These are phyloP conservation scores for Operophtera brumata DNA, from an alignment of 2,888 invertebrate species.

Conservation along the genomic window DNA sequence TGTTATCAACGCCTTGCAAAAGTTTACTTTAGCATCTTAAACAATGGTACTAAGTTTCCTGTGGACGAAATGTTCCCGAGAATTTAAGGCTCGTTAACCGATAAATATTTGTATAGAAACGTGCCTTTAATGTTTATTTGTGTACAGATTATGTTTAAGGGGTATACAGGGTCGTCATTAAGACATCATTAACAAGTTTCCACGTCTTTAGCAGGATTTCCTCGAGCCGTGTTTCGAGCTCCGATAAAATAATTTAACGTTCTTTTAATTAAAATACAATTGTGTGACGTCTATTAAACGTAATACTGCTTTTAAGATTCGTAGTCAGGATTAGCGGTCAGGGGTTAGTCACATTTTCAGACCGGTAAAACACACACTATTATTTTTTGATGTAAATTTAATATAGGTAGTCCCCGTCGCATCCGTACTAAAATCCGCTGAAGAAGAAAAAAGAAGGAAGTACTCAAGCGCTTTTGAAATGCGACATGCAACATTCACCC, in stretches of 20 bases:
- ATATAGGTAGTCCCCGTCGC: no score
- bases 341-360: not conserved
- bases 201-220: conserved; percentile 47
- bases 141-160: conserved; percentile 25
- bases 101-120: conserved; percentile 13
- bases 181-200: conserved; percentile 51
- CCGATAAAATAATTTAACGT: conserved; percentile 37
- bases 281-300: conserved; percentile 16
- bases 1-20: conserved; percentile 2
- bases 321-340: not conserved
- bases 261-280: conserved; percentile 30
- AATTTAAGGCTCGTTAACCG: conserved; percentile 16
- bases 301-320: not conserved
- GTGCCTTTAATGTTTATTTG: conserved; percentile 1
- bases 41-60: conserved; percentile 10
- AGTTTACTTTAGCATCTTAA: not conserved
- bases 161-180: conserved; percentile 43
- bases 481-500: no score
- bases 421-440: no score
- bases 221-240: conserved; percentile 26
- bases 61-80: not conserved
- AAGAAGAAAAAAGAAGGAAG: no score
- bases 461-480: no score
- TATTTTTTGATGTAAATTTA: no score
- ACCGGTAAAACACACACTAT: not conserved